A percentile compares a stretch with the other conserved stretches of the same genome.
Evolutionary conservation across 2,797 vertebrate species (phyloP).

Genomic region (Dendrocincla tyrannina): DNA sequence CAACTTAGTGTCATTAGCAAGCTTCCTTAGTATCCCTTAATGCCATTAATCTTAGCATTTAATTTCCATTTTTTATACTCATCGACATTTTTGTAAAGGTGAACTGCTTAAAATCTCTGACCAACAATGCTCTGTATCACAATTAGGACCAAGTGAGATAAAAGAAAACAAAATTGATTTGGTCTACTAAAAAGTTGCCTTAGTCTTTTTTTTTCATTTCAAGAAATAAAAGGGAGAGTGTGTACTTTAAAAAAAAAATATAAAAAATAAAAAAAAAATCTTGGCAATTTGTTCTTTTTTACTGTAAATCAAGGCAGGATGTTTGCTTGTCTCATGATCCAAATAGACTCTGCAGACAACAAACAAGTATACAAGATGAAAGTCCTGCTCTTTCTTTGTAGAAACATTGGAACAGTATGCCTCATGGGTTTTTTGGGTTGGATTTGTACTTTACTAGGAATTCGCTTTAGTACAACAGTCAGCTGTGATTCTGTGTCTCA

Average conservation of each 20-base stretch:
- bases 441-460: background rate
- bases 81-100: conserved; percentile 4
- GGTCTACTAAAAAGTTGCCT: background rate
- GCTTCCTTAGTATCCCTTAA: background rate
- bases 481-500: background rate
- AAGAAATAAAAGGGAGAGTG: background rate
- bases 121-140: conserved; percentile 10
- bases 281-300: background rate
- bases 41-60: conserved; percentile 4
- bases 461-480: background rate
- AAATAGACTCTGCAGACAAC: background rate
- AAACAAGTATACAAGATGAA: background rate
- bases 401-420: background rate
- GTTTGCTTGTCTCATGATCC: background rate
- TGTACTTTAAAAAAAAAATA: background rate
- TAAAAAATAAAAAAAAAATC: background rate
- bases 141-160: background rate
- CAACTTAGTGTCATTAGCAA: background rate
- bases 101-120: conserved; percentile 34
- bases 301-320: background rate
- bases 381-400: background rate
- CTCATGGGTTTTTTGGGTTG: background rate
- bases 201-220: background rate
- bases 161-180: background rate
- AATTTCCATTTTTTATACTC: conserved; percentile 45